A percentile compares a stretch with the other conserved stretches of the same genome.
Evolutionary conservation across 1,140 invertebrate species (phyloP).

Genomic region (Bilobella aurantiaca): DNA sequence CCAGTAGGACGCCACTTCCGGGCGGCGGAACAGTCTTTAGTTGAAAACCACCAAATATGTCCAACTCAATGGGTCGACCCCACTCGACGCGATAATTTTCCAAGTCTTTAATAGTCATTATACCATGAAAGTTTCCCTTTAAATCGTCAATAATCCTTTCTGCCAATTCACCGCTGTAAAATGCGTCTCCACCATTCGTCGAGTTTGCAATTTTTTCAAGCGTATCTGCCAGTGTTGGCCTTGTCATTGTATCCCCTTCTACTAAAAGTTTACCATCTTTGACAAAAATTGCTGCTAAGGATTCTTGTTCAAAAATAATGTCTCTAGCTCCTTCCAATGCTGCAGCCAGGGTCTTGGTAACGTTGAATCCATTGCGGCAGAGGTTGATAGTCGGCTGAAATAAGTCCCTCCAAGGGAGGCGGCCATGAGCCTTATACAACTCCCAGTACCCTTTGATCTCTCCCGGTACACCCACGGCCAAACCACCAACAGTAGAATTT

Average conservation of each 20-base stretch:
- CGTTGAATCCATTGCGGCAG: slow-evolving; percentile 37
- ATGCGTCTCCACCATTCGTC: slow-evolving; percentile 45
- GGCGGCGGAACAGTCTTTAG: slow-evolving; percentile 65
- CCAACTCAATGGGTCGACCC: slow-evolving; percentile 50
- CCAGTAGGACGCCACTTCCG: slow-evolving; percentile 64
- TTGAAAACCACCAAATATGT: slow-evolving; percentile 49
- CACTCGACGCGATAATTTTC: slow-evolving; percentile 57
- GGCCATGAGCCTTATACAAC: slow-evolving; percentile 51
- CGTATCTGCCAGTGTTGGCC: slow-evolving; percentile 59
- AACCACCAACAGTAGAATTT: slow-evolving; percentile 42
- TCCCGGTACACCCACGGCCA: slow-evolving; percentile 77
- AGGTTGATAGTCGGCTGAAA: slow-evolving; percentile 40
- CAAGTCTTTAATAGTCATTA: slow-evolving; percentile 67
- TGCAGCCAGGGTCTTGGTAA: slow-evolving; percentile 34
- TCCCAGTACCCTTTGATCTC: slow-evolving; percentile 79
- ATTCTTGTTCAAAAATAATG: slow-evolving; percentile 10
- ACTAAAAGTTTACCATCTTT: slow-evolving; percentile 37
- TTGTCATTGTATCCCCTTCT: slow-evolving; percentile 56
- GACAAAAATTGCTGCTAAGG: slow-evolving; percentile 53
- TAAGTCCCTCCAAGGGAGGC: slow-evolving; percentile 40
- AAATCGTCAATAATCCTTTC: slow-evolving; percentile 59
- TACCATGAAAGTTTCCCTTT: slow-evolving; percentile 55
- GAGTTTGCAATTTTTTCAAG: slow-evolving; percentile 54
- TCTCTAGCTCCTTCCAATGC: slow-evolving; percentile 16
- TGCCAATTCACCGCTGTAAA: slow-evolving; percentile 61